These are phyloP conservation scores for Alligator sinensis DNA, from an alignment of 2,113 vertebrate genomes.

Conservation along the genomic window DNA sequence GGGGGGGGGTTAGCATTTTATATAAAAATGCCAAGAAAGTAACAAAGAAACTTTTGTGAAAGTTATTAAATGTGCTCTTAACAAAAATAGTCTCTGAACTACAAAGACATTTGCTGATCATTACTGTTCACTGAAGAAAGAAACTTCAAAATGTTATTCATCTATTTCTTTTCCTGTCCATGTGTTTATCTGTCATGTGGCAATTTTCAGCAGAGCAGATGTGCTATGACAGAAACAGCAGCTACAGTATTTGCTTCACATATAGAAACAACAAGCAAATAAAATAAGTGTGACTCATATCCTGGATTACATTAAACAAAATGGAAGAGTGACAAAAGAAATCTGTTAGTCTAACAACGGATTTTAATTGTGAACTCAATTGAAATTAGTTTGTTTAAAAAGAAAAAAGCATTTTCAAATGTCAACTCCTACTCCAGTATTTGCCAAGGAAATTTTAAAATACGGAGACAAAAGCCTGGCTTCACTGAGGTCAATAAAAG, in stretches of 20 bases:
- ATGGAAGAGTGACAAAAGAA: conserved; percentile 76
- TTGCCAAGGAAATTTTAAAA: conserved; percentile 65
- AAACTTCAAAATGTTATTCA: conserved; percentile 56
- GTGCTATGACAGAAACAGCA: conserved; percentile 73
- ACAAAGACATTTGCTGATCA: conserved; percentile 54
- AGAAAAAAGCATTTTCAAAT: conserved; percentile 72
- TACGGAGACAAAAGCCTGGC: conserved; percentile 35
- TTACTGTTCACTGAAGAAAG: conserved; percentile 53
- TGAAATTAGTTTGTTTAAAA: conserved; percentile 73
- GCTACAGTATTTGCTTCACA: conserved; percentile 72
- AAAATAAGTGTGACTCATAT: conserved; percentile 59
- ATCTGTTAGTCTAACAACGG: conserved; percentile 72
- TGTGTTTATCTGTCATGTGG: conserved; percentile 77
- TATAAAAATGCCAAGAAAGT: conserved; percentile 34
- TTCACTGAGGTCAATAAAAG: conserved; percentile 62
- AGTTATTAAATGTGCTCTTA: conserved; percentile 52
- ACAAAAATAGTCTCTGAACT: conserved; percentile 51
- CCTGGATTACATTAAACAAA: conserved; percentile 70
- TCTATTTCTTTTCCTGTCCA: conserved; percentile 60
- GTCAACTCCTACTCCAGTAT: conserved; percentile 34
- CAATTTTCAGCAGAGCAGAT: conserved; percentile 78
- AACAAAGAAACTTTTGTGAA: conserved; percentile 53
- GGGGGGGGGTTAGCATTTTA: not conserved
- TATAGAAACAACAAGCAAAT: conserved; percentile 77
- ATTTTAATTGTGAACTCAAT: conserved; percentile 75